Conservation (phyloP, 2,113 vertebrate genomes). For the Corapipo altera region DNA sequence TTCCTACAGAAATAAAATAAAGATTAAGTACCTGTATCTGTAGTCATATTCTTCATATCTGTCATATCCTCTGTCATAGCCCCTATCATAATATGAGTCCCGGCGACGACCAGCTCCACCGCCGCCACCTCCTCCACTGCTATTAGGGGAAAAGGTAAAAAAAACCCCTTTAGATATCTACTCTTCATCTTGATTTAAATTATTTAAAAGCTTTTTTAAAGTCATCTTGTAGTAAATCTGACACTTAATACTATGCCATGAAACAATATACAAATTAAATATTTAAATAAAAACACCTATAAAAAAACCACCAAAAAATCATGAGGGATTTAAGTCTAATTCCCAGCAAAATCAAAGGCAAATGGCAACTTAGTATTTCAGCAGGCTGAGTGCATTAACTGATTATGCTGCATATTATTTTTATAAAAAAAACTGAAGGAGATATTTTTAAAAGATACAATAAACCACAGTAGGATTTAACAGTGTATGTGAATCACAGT, state of each 20-base stretch:
- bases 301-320: accelerated
- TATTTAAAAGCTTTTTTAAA: background rate
- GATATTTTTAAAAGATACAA: background rate
- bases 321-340: background rate
- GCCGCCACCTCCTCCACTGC: conserved; percentile 76
- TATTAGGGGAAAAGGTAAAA: background rate
- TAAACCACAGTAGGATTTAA: background rate
- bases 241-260: background rate
- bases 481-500: background rate
- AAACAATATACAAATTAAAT: background rate
- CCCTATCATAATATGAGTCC: conserved; percentile 84
- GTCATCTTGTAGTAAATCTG: background rate
- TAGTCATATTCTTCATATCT: conserved; percentile 92
- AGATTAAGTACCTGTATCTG: conserved; percentile 81
- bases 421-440: too few relatives aligned
- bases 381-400: background rate
- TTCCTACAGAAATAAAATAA: background rate
- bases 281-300: background rate
- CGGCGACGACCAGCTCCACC: conserved; percentile 81
- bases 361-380: background rate
- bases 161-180: background rate
- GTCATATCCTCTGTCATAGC: conserved; percentile 87
- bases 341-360: background rate
- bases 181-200: background rate
- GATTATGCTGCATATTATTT: background rate